Base-by-base conservation (phyloP, 1,140 invertebrate species). In the Drosophila punjabiensis region DNA sequence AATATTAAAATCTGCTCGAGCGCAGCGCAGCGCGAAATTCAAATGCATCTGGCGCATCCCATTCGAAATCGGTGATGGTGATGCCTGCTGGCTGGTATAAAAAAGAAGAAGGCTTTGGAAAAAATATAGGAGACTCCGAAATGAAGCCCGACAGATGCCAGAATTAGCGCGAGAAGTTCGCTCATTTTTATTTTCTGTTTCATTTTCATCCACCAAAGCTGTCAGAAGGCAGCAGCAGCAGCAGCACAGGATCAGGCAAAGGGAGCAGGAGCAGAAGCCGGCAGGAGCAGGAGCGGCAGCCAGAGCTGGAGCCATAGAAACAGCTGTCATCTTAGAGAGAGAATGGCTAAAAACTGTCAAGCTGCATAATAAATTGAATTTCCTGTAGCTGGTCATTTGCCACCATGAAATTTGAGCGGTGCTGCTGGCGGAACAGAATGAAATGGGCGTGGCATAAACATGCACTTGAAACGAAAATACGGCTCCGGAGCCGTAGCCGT, bases 301-400 rank as follows among this genome's bases (percentile, higher is more conserved):
- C 14, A 18, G 28, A 52, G 56, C 35, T 35, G 35, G 50, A 76
- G 71, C 59, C 32, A 63, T 45, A 67, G 64, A 67, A 67, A 47
- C 76, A 79, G 76, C 77, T 85, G 81, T 90, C 85, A 88, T 70
- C 82, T 82, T 69, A 76, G 65, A 79, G 65, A 81, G 67, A 82
- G 45, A 79, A 70, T 79, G 65, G 76, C 76, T 79, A 79, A 86
- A 89, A 90, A 85, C 81, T 86, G 76, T 86, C 82, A 82, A 65
- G 82, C 86, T 86, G 82, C 76, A 90, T 90, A 90, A 90, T 90
- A 90, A 90, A 90, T 90, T 90, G 86, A 90, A 90, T 90, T 90
- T 82, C 71, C 84, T 86, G 76, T 76, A 75, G 78, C 73, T 90
- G 86, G 86, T 90, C 86, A 90, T 90, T 90, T 90, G 76, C 55